These are phyloP conservation scores for Solenopsis fugax DNA, from an alignment of 1,140 invertebrate species.

Conservation along the genomic window DNA sequence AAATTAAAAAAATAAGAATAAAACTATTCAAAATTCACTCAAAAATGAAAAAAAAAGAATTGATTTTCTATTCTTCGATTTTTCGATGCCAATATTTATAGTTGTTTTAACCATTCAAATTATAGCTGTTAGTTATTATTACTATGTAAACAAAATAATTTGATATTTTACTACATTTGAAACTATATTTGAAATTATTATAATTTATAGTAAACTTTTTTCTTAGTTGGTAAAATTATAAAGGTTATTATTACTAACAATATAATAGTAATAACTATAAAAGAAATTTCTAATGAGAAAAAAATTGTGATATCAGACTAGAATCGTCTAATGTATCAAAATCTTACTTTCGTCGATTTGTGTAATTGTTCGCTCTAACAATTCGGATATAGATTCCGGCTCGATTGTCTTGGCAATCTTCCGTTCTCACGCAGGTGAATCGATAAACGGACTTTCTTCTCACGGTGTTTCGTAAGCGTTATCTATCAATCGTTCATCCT, in stretches of 20 bases:
- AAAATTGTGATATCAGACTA: background rate
- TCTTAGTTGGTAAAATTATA: too few relatives aligned
- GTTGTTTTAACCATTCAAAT: too few relatives aligned
- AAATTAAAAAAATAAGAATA: background rate
- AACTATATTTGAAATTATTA: too few relatives aligned
- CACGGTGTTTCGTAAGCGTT: slow-evolving; percentile 41
- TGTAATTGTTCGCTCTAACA: background rate
- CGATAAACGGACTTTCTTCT: background rate
- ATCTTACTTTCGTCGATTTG: background rate
- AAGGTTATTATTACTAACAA: too few relatives aligned
- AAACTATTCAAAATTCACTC: background rate
- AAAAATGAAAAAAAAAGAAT: background rate
- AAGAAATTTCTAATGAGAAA: background rate
- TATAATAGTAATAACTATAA: too few relatives aligned
- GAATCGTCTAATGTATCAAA: background rate
- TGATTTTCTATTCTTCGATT: too few relatives aligned
- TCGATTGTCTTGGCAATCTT: slow-evolving; percentile 1
- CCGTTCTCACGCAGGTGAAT: background rate
- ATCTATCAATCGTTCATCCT: slow-evolving; percentile 29
- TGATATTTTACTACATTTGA: too few relatives aligned
- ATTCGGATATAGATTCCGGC: background rate
- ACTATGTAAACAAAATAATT: too few relatives aligned
- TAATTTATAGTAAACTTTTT: too few relatives aligned
- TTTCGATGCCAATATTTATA: too few relatives aligned
- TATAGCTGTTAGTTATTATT: too few relatives aligned